Evolutionary conservation across 2,888 invertebrate genomes (phyloP).

Genomic region (Eristalis intricaria): DNA sequence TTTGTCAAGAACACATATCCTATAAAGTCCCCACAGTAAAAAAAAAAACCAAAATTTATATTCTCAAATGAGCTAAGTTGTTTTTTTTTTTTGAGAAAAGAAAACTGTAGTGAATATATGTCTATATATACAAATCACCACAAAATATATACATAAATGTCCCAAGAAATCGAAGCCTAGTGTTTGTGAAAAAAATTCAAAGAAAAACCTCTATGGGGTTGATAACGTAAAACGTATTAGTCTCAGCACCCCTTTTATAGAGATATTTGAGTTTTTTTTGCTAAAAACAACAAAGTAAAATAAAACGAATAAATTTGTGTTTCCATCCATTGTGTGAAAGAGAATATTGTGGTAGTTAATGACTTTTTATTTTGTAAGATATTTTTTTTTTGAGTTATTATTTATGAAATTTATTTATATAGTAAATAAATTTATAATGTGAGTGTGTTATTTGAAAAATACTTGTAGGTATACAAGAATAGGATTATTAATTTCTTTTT

Average conservation of each 20-base stretch:
- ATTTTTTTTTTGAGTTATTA: background rate
- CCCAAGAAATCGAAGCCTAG: slow-evolving; percentile 82
- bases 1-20: slow-evolving; percentile 73
- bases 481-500: slow-evolving; percentile 35
- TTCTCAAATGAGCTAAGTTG: slow-evolving; percentile 48
- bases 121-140: slow-evolving; percentile 39
- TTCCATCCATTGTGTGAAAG: slow-evolving; percentile 74
- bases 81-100: slow-evolving; percentile 41
- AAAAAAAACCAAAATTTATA: slow-evolving; percentile 37
- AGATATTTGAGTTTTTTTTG: slow-evolving; percentile 62
- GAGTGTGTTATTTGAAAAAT: slow-evolving; percentile 48
- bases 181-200: slow-evolving; percentile 60
- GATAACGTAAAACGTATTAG: slow-evolving; percentile 24
- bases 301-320: slow-evolving; percentile 54
- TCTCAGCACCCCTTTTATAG: slow-evolving; percentile 55
- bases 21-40: slow-evolving; percentile 58
- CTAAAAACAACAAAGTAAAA: slow-evolving; percentile 33
- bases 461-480: slow-evolving; percentile 53
- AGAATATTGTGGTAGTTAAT: slow-evolving; percentile 62
- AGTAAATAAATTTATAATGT: slow-evolving; percentile 49
- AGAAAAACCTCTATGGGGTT: slow-evolving; percentile 48
- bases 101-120: slow-evolving; percentile 39
- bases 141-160: slow-evolving; percentile 57
- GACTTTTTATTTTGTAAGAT: background rate
- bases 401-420: slow-evolving; percentile 21